A percentile compares a stretch with the other conserved stretches of the same genome.
phyloP scores from a whole-genome alignment of 2,113 vertebrate genomes.

The Sterna hirundo region DNA sequence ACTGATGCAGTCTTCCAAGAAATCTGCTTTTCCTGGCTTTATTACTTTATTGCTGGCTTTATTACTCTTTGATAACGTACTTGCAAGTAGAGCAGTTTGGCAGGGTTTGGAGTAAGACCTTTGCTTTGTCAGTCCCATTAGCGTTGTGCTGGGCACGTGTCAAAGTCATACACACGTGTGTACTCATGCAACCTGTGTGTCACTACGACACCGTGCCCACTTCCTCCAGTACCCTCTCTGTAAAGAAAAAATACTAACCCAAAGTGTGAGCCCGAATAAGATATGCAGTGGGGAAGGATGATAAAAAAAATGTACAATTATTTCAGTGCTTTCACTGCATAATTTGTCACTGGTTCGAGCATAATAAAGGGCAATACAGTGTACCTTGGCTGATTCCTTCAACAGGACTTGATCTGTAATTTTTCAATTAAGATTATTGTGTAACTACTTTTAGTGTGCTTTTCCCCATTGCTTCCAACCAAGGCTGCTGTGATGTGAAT shows the following conservation, averaged over 20 bases:
- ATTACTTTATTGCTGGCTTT: neutral
- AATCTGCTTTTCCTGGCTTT: neutral
- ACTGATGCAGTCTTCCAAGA: neutral
- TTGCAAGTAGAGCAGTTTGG: neutral
- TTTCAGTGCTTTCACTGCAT: neutral
- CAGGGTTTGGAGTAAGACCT: neutral
- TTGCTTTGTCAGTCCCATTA: neutral
- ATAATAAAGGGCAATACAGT: neutral
- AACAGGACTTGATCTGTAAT: neutral
- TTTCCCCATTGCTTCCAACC: neutral
- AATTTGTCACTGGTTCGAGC: neutral
- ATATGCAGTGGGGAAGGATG: neutral
- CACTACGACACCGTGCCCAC: neutral
- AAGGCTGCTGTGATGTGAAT: neutral
- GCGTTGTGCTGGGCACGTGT: neutral
- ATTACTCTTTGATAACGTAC: neutral
- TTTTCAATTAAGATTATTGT: neutral
- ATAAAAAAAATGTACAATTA: neutral
- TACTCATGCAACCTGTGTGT: accelerated
- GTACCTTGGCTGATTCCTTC: neutral
- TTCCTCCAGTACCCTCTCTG: neutral
- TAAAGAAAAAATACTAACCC: neutral
- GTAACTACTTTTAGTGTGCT: neutral
- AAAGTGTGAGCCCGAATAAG: neutral
- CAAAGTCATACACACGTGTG: neutral